These are phyloP conservation scores for Andricus quercusramuli DNA, from an alignment of 2,888 invertebrate species.

Conservation along the genomic window DNA sequence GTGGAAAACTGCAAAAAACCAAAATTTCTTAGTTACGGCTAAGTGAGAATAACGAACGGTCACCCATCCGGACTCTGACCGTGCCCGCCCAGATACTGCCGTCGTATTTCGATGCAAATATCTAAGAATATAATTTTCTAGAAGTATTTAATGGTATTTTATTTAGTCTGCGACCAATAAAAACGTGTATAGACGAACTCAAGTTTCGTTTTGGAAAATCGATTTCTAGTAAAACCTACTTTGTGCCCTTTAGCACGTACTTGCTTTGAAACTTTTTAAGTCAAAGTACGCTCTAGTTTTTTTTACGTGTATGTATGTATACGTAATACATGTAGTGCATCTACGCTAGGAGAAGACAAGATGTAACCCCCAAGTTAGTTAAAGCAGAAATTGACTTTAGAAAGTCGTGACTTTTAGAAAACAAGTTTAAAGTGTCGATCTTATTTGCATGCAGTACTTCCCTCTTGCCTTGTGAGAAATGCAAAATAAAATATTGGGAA, in stretches of 20 bases:
- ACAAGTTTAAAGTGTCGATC: conserved; percentile 30
- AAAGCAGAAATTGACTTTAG: conserved; percentile 32
- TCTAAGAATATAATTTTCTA: no score
- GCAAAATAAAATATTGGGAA: conserved; percentile 13
- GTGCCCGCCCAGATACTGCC: no score
- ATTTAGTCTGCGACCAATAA: not conserved
- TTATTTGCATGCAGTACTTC: conserved; percentile 38
- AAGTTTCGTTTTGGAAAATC: conserved; percentile 55
- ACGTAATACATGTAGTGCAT: not conserved
- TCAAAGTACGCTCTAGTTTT: not conserved
- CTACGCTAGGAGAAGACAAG: not conserved
- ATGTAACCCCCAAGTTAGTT: conserved; percentile 31
- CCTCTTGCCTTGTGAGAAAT: conserved; percentile 9
- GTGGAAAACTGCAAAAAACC: no score
- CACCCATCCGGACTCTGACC: no score
- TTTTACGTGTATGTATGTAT: not conserved
- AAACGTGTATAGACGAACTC: not conserved
- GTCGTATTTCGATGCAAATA: no score
- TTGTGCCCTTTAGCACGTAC: conserved; percentile 43
- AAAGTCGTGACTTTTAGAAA: conserved; percentile 39
- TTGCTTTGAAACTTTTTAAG: conserved; percentile 23
- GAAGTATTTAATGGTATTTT: not conserved
- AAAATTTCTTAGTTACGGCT: no score
- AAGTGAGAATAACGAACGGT: no score
- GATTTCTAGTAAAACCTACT: conserved; percentile 60